phyloP scores from a whole-genome alignment of 2,888 invertebrate genomes.

The Dasypolia templi region DNA sequence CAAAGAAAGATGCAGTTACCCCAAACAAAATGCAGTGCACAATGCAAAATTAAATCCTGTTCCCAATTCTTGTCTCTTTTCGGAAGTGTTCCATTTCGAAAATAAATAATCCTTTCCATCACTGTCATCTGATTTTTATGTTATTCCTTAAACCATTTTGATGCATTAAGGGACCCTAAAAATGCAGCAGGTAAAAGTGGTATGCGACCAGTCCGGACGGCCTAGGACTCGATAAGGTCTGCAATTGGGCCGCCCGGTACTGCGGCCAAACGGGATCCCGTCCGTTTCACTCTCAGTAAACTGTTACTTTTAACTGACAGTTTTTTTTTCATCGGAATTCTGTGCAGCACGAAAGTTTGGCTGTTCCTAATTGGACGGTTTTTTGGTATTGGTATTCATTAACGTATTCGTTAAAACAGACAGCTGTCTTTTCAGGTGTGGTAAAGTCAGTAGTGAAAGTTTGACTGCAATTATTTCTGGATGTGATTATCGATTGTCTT shows the following conservation, averaged over 20 bases:
- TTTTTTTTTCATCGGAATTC: conserved; percentile 47
- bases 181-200: conserved; percentile 67
- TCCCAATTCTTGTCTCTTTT: not conserved
- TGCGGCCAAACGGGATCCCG: conserved; percentile 54
- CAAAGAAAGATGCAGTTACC: not conserved
- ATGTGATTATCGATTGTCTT: not conserved
- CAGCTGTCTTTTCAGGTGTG: not conserved
- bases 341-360: conserved; percentile 44
- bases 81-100: not conserved
- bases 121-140: not conserved
- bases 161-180: conserved; percentile 6
- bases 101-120: not conserved
- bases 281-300: conserved; percentile 73
- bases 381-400: conserved; percentile 22
- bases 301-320: conserved; percentile 66
- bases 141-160: not conserved
- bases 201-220: conserved; percentile 66
- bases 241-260: conserved; percentile 68
- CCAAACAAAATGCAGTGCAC: not conserved
- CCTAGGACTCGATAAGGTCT: conserved; percentile 69
- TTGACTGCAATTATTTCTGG: not conserved
- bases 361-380: conserved; percentile 39
- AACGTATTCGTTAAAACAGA: not conserved
- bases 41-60: too few relatives aligned
- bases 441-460: not conserved